Conservation (phyloP, 1,140 invertebrate species). For the Colletes latitarsis region DNA sequence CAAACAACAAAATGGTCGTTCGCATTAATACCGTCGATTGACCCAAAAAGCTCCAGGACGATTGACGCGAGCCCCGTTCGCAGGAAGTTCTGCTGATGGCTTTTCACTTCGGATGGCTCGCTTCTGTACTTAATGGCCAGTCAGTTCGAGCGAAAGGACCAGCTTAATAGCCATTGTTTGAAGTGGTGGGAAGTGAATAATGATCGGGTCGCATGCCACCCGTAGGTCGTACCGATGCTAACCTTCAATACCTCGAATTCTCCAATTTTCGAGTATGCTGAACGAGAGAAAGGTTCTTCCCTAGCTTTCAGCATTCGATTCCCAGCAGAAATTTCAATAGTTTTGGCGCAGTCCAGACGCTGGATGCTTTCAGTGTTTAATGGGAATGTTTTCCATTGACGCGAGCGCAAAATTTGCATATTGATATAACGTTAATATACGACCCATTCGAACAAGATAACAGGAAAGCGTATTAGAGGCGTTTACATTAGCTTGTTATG, state of each 20-base stretch:
- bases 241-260: background rate
- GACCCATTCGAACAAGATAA: too few relatives aligned
- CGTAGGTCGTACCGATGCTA: background rate
- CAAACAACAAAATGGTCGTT: conserved; percentile 1
- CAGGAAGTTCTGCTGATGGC: conserved; percentile 29
- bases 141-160: conserved; percentile 28
- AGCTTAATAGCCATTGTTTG: conserved; percentile 49
- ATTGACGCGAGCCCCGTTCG: conserved; percentile 25
- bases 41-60: conserved; percentile 39
- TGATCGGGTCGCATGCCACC: conserved; percentile 14
- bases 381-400: background rate
- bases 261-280: background rate
- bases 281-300: background rate
- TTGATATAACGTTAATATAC: too few relatives aligned
- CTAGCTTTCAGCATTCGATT: background rate
- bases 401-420: background rate
- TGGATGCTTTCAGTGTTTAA: too few relatives aligned
- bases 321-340: background rate
- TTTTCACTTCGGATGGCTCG: conserved; percentile 50
- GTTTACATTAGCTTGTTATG: too few relatives aligned
- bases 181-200: conserved; percentile 39
- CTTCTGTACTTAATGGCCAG: conserved; percentile 51
- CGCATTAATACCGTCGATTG: conserved; percentile 24
- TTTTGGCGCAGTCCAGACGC: background rate
- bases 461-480: too few relatives aligned